Base-by-base conservation (phyloP, 2,888 invertebrate genomes). In the Plebejus argus region DNA sequence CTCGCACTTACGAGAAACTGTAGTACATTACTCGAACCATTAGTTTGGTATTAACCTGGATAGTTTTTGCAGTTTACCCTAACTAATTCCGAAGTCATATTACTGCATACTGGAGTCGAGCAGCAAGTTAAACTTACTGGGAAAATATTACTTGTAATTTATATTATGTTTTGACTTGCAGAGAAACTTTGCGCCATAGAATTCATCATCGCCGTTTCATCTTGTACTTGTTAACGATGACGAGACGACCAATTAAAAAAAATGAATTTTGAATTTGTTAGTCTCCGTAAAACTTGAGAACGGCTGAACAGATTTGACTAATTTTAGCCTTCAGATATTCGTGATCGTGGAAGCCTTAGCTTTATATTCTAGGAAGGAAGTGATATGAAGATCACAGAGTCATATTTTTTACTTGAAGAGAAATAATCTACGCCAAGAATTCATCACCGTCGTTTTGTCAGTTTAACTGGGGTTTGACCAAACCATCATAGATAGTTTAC, bases 81-180 rank as follows among this genome's bases (percentile, higher is more conserved):
- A 71, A 71, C 71, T 71, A 71, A 71, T 71, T 71, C 39, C 39
- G 71, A 71, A 71, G 71, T 71, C 71, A 71, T 71, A 71, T 71
- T 39, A 71, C 71, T 71, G 71, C 71, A 39, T 20, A 35, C 39
- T 39, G 28, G 2, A 28, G 35, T 7, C 8, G 33, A 61, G 61
- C 66, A 20, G 28, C 66, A 28, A 66, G 66, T 66, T 66, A 33
- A 66, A 66, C 28, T 66, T 66, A 66, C 66, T 6, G 15, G 15
- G 66, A 66, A 66, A 66, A 66, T 66, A 66, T 28, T 28, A 66
- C 66, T 15, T 66, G 12, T 28, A 66, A 66, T 66, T 66, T 33
- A 66, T 66, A 66, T 28, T 66, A 66, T 28, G 66, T 66, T 18
- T 66, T 33, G 18, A 66, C 23, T 20, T 61, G 12, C 7, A 18